Evolutionary conservation across 92 coral and sea anemone genomes (phyloP), one percentile per base, ranked within the genome.

Genomic region (Desmophyllum pertusum): DNA sequence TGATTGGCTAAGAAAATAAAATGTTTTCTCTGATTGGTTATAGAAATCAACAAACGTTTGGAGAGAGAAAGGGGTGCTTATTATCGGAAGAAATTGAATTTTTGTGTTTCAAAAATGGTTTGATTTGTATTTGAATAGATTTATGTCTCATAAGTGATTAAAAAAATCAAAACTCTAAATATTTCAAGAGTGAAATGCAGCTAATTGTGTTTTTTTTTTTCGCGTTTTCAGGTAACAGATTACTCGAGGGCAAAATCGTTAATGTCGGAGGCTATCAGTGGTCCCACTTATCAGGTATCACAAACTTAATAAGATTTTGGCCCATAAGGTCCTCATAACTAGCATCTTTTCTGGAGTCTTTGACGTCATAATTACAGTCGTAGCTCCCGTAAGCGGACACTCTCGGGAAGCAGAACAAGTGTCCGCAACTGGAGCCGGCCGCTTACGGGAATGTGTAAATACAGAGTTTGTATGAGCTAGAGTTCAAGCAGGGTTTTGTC

Each of bases 241-340:
- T 90, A 70, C 76, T 70, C 57, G 69, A 93, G 85, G 93, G 96
- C 92, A 8, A 59, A 76, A 39, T 48, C 77, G 4, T 64, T 78
- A 30, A 81, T 85, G 66, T 83, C 93, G 14, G 86, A 86, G 3
- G 91, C 96, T 15, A 67, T 93, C 19, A 93, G 86, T 77, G 96
- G 96, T 9, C 96, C 96, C 6, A 93, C 96, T 2, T 77, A 86
- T 41, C 96, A 93, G 92, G 96, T 93, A 79, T 15, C 43, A 69
- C 31, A n/a, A 19, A 42, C 0, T 69, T 69, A 36, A 27, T 35
- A 21, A 37, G 13, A 18, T 13, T 21, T 3, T 18, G 36, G 38
- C 37, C 38, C 70, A 65, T 6, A 65, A 61, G 5, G 1, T 45
- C 51, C 11, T 15, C 1, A 21, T 14, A 48, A 14, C 17, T 4